Conservation (phyloP, 2,113 vertebrate genomes). For the Atractosteus spatula region DNA sequence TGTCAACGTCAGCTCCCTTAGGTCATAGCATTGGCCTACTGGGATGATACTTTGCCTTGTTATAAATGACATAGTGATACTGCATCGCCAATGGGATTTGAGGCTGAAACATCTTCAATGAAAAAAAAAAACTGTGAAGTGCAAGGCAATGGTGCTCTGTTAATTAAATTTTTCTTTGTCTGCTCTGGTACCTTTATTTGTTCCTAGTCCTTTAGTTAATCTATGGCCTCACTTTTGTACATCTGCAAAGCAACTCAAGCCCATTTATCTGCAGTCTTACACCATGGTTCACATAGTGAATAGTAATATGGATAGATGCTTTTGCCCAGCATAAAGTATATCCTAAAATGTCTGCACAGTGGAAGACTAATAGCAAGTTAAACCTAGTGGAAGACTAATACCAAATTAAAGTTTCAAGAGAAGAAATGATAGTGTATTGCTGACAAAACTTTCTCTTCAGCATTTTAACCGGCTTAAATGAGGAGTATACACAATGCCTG, state of each 20-base stretch:
- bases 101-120: background rate
- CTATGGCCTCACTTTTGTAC: constrained; percentile 5
- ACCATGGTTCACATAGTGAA: background rate
- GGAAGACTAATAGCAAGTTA: background rate
- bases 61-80: background rate
- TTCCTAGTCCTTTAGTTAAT: background rate
- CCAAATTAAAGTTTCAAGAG: too few relatives aligned
- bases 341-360: background rate
- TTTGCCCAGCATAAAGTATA: background rate
- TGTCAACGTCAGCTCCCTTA: background rate
- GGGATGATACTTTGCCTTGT: background rate
- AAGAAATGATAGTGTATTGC: too few relatives aligned
- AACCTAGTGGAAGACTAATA: too few relatives aligned
- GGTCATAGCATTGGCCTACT: background rate
- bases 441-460: too few relatives aligned
- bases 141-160: background rate
- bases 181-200: background rate
- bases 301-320: constrained; percentile 3
- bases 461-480: too few relatives aligned
- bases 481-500: too few relatives aligned
- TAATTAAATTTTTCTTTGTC: constrained; percentile 14
- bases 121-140: background rate
- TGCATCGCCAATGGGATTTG: background rate
- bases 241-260: background rate
- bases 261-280: constrained; percentile 4